Base-by-base conservation (phyloP, 2,113 vertebrate species). In the Scatophagus argus region DNA sequence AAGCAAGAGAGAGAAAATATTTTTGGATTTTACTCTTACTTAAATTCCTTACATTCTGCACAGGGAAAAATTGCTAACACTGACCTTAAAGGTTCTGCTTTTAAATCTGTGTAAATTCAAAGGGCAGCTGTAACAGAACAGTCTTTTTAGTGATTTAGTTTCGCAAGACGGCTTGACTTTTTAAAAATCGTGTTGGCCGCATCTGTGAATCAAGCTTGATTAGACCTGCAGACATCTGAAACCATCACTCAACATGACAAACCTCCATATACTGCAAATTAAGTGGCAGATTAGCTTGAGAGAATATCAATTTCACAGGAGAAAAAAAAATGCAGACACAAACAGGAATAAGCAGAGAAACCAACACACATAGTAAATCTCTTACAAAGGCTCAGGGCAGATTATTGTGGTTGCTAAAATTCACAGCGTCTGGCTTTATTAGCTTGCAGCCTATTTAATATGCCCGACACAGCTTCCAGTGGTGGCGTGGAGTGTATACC, bases 361-460 rank as follows among this genome's bases (percentile, higher is more conserved):
- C 70, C 59, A 67, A 64, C 64, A 70, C 72, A 74, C 70, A 51
- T 17, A 58, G 75, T 66, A 61, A 85, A 86, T 87, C 63, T 82
- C 64, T 59, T 46, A 52, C 41, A 64, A 62, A 84, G 64, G 62
- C 81, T 82, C 54, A 74, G 56, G 74, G 65, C 71, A 82, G 86
- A 91, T 91, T 87, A 89, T 80, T 74, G 63, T 65, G 74, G 39
- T 68, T 73, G 65, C 68, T 74, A 68, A 89, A 88, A 86, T 82
- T 78, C 86, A 82, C 77, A 88, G 58, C 81, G 60, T 38, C 65
- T 43, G 39, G 63, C 76, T 86, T 93, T 90, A 92, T 90, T 93
- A 84, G 87, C 89, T 91, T 51, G 67, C 69, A 79, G 83, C 47
- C 70, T 88, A 80, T 91, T 94, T 92, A 93, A 89, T 90, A 92